phyloP scores from a whole-genome alignment of 2,888 invertebrate genomes.

The Hypselothyrea guttata region DNA sequence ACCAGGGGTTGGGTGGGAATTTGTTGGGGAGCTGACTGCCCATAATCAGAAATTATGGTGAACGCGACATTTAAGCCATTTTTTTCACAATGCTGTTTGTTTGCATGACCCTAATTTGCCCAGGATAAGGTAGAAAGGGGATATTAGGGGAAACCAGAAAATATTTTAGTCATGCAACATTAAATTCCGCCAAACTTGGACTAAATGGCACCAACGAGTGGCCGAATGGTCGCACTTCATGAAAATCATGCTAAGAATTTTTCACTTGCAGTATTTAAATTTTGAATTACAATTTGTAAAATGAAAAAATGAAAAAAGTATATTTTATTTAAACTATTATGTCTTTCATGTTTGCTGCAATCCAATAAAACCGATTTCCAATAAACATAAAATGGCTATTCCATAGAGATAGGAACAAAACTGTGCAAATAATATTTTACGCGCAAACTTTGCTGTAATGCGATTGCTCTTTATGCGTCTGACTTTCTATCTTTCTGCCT shows the following conservation, averaged over 20 bases:
- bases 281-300: too few relatives aligned
- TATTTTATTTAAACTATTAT: too few relatives aligned
- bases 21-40: constrained; percentile 20
- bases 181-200: constrained; percentile 32
- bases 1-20: background rate
- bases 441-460: constrained; percentile 54
- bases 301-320: too few relatives aligned
- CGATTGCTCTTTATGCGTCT: constrained; percentile 47
- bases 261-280: too few relatives aligned
- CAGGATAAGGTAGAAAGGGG: constrained; percentile 7
- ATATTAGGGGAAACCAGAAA: background rate
- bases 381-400: constrained; percentile 42
- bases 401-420: constrained; percentile 18
- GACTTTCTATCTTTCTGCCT: constrained; percentile 27
- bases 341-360: too few relatives aligned
- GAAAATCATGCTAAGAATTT: too few relatives aligned
- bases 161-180: constrained; percentile 63
- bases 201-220: too few relatives aligned
- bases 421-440: background rate
- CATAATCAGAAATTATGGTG: constrained; percentile 74
- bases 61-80: constrained; percentile 79
- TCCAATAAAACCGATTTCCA: constrained; percentile 58
- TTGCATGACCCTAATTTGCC: constrained; percentile 67
- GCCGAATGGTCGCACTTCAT: too few relatives aligned
- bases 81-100: constrained; percentile 48